Evolutionary conservation across 1,140 invertebrate genomes (phyloP), one percentile per base, ranked within the genome.

Genomic region (Aphaenogaster floridana): DNA sequence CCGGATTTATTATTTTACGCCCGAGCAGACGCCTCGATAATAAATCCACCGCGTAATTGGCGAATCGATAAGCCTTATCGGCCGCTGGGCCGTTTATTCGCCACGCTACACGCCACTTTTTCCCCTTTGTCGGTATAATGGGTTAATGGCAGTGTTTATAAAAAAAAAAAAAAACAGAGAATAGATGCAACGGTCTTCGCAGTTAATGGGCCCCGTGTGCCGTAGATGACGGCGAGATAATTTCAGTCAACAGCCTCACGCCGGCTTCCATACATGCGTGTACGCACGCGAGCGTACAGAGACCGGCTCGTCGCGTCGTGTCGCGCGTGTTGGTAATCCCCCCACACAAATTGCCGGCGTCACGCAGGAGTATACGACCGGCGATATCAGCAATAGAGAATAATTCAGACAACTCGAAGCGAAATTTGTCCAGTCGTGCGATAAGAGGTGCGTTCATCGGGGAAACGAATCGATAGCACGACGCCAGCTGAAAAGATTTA

Each of bases 201-300:
- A 54, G 68, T 72, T 79, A 88, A 90, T 57, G 69, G 57, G 34
- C 63, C 17, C 0, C 59, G 86, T 88, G 57, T 52, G 74, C 66
- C 81, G 50, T 77, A 83, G 89, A 90, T 86, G 87, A 85, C 76
- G 81, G 54, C 61, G 36, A 69, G 84, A 87, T 91, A 91, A 91
- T 91, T 91, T 87, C 87, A 80, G 76, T 63, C 77, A 76, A 90
- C 79, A 71, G 57, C 42, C 54, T 48, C 69, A 36, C 69, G 50
- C 11, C 76, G 17, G 21, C 39, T 45, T 13, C 8, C 4, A 52
- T 11, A 28, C 78, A 39, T 39, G 52, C 39, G 48, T 34, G 15
- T n/a, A 72, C 66, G 39, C 66, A 72, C 52, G 79, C 52, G 36
- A 66, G 34, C 36, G 48, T 42, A 50, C 50, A 17, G 34, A 52